Percentiles rank a stretch among this genome's conserved stretches.
Evolutionary conservation across 2,888 invertebrate species (phyloP).

Genomic region (Mesochorus sp.): DNA sequence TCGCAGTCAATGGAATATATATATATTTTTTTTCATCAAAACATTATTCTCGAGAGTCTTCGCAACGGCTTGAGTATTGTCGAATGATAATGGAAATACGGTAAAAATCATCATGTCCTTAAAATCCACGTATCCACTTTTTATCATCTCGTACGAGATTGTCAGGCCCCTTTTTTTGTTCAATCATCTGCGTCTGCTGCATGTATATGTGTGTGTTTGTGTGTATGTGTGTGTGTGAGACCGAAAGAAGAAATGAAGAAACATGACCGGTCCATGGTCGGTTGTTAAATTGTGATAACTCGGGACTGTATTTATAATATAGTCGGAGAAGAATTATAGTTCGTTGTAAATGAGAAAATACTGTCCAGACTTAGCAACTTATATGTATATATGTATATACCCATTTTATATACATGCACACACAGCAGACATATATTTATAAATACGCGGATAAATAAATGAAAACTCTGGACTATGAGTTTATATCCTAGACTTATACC

Average conservation of each 20-base stretch:
- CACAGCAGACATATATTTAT: neutral
- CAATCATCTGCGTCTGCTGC: too few relatives aligned
- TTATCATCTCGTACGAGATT: too few relatives aligned
- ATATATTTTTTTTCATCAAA: too few relatives aligned
- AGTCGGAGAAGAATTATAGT: slow-evolving; percentile 10
- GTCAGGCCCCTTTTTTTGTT: too few relatives aligned
- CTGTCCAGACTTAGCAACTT: slow-evolving; percentile 10
- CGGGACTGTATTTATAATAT: slow-evolving; percentile 15
- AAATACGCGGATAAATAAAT: slow-evolving; percentile 25
- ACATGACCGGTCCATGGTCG: neutral
- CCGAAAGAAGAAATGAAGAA: neutral
- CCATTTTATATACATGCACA: slow-evolving; percentile 14
- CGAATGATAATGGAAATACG: too few relatives aligned
- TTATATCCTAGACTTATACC: slow-evolving; percentile 20
- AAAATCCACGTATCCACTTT: too few relatives aligned
- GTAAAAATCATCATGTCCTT: too few relatives aligned
- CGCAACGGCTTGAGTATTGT: too few relatives aligned
- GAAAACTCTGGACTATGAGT: neutral
- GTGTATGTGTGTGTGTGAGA: too few relatives aligned
- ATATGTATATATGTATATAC: slow-evolving; percentile 15
- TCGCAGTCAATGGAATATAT: too few relatives aligned
- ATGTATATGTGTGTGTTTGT: too few relatives aligned
- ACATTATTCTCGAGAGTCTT: too few relatives aligned
- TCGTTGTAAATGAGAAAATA: slow-evolving; percentile 3
- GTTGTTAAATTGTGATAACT: slow-evolving; percentile 30